These are phyloP conservation scores for Melanotus villosus DNA, from an alignment of 2,888 invertebrate genomes.

Conservation along the genomic window DNA sequence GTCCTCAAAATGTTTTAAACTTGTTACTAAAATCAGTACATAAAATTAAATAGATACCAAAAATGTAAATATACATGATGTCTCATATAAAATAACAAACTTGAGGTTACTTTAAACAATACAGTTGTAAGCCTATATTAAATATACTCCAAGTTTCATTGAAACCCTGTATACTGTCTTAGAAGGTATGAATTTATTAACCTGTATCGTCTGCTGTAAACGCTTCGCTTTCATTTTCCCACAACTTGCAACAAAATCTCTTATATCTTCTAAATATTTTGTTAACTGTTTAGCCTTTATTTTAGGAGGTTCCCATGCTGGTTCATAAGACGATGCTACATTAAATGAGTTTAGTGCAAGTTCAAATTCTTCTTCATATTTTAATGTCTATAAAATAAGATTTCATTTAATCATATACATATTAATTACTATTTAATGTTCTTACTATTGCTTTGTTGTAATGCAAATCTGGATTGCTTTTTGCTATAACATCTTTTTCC, in stretches of 20 bases:
- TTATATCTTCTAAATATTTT: conserved; percentile 77
- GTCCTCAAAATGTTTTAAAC: too few species aligned
- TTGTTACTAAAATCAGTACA: too few species aligned
- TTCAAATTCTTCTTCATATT: conserved; percentile 84
- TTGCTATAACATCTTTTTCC: conserved; percentile 80
- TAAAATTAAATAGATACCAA: too few species aligned
- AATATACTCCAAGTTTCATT: too few species aligned
- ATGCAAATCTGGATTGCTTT: conserved; percentile 83
- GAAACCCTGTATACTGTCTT: too few species aligned
- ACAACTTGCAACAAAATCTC: conserved; percentile 75
- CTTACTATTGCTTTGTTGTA: conserved; percentile 89
- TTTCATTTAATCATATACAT: neutral
- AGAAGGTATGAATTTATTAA: conserved; percentile 56
- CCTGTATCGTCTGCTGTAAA: conserved; percentile 78
- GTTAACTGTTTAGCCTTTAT: conserved; percentile 75
- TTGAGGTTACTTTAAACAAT: too few species aligned
- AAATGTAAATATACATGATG: too few species aligned
- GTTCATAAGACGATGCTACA: conserved; percentile 79
- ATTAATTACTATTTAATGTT: too few species aligned
- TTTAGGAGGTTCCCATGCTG: conserved; percentile 80
- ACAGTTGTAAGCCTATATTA: too few species aligned
- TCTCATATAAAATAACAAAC: too few species aligned
- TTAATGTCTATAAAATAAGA: conserved; percentile 74
- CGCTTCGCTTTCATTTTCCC: conserved; percentile 84
- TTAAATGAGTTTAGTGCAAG: conserved; percentile 80